A percentile compares a stretch with the other conserved stretches of the same genome.
These are phyloP conservation scores for Crocidura indochinensis DNA, from an alignment of 2,797 vertebrate species.

Conservation along the genomic window DNA sequence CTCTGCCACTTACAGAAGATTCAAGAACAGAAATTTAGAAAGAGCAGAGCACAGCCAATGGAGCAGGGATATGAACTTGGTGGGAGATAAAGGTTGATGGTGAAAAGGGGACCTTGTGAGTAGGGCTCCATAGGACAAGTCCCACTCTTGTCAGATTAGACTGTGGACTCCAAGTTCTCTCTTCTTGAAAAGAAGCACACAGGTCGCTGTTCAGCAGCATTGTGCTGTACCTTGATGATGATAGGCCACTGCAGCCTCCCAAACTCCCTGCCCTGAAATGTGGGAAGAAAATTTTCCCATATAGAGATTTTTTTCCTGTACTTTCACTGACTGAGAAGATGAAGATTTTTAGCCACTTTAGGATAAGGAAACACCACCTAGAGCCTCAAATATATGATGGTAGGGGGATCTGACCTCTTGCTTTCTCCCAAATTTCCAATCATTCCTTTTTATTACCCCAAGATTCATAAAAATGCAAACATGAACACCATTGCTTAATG, in stretches of 20 bases:
- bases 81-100: background rate
- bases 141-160: no score
- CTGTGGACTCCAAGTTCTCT: no score
- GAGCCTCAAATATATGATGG: constrained; percentile 65
- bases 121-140: no score
- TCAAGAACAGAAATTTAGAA: no score
- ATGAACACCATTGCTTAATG: constrained; percentile 78
- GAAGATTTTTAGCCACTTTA: constrained; percentile 11
- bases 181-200: no score
- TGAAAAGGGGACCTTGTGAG: background rate
- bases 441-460: constrained; percentile 74
- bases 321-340: background rate
- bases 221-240: no score
- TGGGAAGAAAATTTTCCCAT: background rate
- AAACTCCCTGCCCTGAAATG: no score
- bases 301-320: background rate
- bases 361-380: background rate
- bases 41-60: background rate
- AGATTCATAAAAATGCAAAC: constrained; percentile 79
- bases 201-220: no score
- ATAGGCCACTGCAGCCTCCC: no score
- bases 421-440: constrained; percentile 66
- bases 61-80: background rate
- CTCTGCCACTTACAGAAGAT: no score
- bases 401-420: constrained; percentile 24